Evolutionary conservation across 2,888 invertebrate genomes (phyloP).

Genomic region (Cistogaster globosa): DNA sequence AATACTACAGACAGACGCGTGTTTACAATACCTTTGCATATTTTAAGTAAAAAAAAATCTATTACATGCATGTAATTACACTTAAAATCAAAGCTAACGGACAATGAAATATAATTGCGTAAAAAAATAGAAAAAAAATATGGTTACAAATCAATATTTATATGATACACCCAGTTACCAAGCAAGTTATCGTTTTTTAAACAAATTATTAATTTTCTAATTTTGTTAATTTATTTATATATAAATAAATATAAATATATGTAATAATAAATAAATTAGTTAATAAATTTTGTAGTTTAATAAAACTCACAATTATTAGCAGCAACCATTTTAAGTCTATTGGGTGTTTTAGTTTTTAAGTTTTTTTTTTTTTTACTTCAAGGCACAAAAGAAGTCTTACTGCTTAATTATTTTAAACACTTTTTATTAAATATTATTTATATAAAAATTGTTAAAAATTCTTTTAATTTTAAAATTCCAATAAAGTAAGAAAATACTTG

Average conservation of each 20-base stretch:
- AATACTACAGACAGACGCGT: too few species aligned
- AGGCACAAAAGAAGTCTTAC: conserved; percentile 41
- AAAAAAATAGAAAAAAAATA: too few species aligned
- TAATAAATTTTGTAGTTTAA: background rate
- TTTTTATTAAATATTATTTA: conserved; percentile 14
- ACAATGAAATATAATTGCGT: too few species aligned
- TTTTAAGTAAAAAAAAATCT: too few species aligned
- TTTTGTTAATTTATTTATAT: too few species aligned
- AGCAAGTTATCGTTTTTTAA: background rate
- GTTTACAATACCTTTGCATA: too few species aligned
- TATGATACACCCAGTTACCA: background rate
- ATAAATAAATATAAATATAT: background rate
- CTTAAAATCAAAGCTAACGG: too few species aligned
- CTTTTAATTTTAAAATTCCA: conserved; percentile 41
- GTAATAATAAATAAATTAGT: background rate
- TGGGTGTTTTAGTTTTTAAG: conserved; percentile 6
- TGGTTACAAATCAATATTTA: too few species aligned
- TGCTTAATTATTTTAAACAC: conserved; percentile 48
- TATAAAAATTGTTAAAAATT: conserved; percentile 51
- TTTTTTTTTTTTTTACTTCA: conserved; percentile 8
- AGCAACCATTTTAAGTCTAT: conserved; percentile 66
- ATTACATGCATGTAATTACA: too few species aligned
- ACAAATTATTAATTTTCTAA: too few species aligned
- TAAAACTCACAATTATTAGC: conserved; percentile 66
- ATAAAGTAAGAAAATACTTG: conserved; percentile 55